Evolutionary conservation across 2,113 vertebrate species (phyloP).

Genomic region (Brienomyrus longianalis): DNA sequence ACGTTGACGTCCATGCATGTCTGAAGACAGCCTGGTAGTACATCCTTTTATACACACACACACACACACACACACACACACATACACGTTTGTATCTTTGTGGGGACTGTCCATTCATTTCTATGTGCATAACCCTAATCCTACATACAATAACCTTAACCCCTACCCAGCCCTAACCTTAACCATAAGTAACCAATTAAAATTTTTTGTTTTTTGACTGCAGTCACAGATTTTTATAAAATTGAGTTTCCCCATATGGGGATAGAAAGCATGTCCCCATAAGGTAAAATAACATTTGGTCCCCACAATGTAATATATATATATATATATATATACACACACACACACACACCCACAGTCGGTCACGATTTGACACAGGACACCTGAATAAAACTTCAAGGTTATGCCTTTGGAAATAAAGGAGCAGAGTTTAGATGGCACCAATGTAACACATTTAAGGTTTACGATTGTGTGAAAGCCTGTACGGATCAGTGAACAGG

Average conservation of each 20-base stretch:
- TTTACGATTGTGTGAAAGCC: conserved; percentile 40
- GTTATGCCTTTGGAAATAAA: conserved; percentile 60
- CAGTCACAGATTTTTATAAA: too few relatives aligned
- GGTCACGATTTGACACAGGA: background rate
- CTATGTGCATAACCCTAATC: background rate
- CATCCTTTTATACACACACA: conserved; percentile 28
- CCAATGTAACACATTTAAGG: conserved; percentile 65
- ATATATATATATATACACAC: background rate
- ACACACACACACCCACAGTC: background rate
- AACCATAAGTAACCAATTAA: too few relatives aligned
- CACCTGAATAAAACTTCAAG: conserved; percentile 42
- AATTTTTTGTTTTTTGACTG: too few relatives aligned
- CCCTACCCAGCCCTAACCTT: too few relatives aligned
- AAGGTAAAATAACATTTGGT: too few relatives aligned
- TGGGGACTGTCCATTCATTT: background rate
- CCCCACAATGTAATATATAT: background rate
- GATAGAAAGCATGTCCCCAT: too few relatives aligned
- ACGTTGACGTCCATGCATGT: background rate
- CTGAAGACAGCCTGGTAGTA: conserved; percentile 31
- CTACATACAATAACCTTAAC: too few relatives aligned
- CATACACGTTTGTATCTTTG: background rate
- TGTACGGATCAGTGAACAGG: background rate
- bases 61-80: background rate
- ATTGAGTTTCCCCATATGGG: too few relatives aligned
- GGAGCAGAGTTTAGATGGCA: conserved; percentile 56